Percentiles rank a stretch among this genome's conserved stretches.
These are phyloP conservation scores for Chaenocephalus aceratus DNA, from an alignment of 2,113 vertebrate species.

Conservation along the genomic window DNA sequence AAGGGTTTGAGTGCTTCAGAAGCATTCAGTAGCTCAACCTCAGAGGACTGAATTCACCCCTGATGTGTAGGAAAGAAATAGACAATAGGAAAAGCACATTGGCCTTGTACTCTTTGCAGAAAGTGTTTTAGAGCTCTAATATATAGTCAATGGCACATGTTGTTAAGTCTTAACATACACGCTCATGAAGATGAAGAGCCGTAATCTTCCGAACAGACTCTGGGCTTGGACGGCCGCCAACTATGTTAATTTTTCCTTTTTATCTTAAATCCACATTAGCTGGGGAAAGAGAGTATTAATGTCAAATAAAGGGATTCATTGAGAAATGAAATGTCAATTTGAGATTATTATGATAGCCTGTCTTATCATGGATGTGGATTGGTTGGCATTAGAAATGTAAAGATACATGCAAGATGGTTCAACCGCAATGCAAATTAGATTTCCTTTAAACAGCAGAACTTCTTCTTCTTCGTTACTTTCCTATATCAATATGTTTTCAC, in stretches of 20 bases:
- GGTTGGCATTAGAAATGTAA: background rate
- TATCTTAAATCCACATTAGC: constrained; percentile 17
- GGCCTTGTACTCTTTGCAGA: constrained; percentile 1
- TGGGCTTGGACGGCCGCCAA: constrained; percentile 10
- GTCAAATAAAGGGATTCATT: constrained; percentile 26
- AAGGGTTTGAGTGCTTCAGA: background rate
- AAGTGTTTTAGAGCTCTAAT: constrained; percentile 3
- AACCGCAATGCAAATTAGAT: too few relatives aligned
- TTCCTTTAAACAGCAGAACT: too few relatives aligned
- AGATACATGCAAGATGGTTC: too few relatives aligned
- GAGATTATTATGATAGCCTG: constrained; percentile 13
- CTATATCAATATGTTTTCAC: too few relatives aligned
- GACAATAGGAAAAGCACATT: background rate
- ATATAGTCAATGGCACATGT: constrained; percentile 19
- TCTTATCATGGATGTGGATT: constrained; percentile 19
- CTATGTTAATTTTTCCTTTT: constrained; percentile 6
- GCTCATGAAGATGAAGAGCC: constrained; percentile 12
- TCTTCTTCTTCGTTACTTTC: too few relatives aligned
- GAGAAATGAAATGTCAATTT: constrained; percentile 41
- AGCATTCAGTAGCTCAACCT: background rate
- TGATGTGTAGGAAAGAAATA: background rate
- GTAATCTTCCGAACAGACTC: constrained; percentile 23
- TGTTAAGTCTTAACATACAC: constrained; percentile 3
- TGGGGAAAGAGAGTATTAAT: constrained; percentile 9
- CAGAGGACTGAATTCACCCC: background rate